These are phyloP conservation scores for Epiblema foenella DNA, from an alignment of 2,888 invertebrate genomes.

Conservation along the genomic window DNA sequence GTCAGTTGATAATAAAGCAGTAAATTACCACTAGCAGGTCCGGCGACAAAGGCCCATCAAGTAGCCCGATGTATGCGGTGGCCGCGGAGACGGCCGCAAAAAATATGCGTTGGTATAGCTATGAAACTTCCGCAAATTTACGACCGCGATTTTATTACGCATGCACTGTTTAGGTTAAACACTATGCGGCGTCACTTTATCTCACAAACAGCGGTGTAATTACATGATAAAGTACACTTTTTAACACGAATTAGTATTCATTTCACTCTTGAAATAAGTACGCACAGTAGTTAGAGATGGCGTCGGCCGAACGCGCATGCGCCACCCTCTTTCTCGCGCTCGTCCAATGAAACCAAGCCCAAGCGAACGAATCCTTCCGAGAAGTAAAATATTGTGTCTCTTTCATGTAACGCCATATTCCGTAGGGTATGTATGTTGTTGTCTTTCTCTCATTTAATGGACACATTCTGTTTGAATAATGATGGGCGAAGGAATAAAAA, in stretches of 20 bases:
- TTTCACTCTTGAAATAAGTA: slow-evolving; percentile 69
- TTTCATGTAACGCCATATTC: slow-evolving; percentile 40
- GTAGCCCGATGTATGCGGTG: slow-evolving; percentile 59
- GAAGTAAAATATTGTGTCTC: slow-evolving; percentile 49
- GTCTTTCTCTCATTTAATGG: slow-evolving; percentile 51
- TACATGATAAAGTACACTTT: slow-evolving; percentile 73
- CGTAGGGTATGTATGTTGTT: slow-evolving; percentile 44
- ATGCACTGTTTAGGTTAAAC: slow-evolving; percentile 59
- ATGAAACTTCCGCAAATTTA: slow-evolving; percentile 80
- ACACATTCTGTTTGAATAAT: slow-evolving; percentile 35
- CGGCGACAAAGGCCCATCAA: slow-evolving; percentile 71
- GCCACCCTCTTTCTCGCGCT: slow-evolving; percentile 76
- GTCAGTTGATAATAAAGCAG: slow-evolving; percentile 56
- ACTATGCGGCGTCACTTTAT: slow-evolving; percentile 63
- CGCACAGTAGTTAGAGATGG: slow-evolving; percentile 83
- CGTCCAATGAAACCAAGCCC: slow-evolving; percentile 74
- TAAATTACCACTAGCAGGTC: slow-evolving; percentile 72
- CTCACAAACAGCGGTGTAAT: slow-evolving; percentile 65
- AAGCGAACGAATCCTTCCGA: slow-evolving; percentile 68
- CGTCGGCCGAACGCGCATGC: slow-evolving; percentile 85
- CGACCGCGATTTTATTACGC: slow-evolving; percentile 62
- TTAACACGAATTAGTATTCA: slow-evolving; percentile 67
- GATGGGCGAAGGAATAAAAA: slow-evolving; percentile 22
- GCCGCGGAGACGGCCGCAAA: slow-evolving; percentile 75
- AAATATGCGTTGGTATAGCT: slow-evolving; percentile 81